Evolutionary conservation across 2,113 vertebrate species (phyloP).

Genomic region (Lophochroa leadbeateri): DNA sequence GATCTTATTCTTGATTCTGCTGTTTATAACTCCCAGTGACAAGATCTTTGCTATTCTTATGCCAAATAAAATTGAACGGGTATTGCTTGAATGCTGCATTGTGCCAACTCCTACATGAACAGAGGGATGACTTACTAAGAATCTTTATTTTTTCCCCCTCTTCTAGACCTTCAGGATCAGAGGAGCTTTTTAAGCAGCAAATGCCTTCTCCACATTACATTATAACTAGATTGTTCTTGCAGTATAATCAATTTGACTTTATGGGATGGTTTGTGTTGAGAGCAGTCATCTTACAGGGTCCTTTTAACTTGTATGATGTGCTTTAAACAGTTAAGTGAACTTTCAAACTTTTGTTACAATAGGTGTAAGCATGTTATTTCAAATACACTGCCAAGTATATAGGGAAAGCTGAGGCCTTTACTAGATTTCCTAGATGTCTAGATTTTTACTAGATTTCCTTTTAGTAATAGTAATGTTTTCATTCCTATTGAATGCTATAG

Average conservation of each 20-base stretch:
- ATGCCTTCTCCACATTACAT: neutral
- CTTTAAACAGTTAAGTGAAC: neutral
- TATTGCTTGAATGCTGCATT: neutral
- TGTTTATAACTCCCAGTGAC: neutral
- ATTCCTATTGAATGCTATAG: neutral
- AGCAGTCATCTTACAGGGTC: neutral
- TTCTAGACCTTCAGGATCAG: neutral
- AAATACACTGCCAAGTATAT: neutral
- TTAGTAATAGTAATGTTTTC: neutral
- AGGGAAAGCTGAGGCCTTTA: neutral
- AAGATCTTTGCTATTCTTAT: neutral
- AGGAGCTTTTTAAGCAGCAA: neutral
- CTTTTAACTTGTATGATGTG: neutral
- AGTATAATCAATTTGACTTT: neutral
- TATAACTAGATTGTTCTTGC: neutral
- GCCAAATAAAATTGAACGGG: neutral
- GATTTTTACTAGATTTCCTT: neutral
- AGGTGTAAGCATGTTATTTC: neutral
- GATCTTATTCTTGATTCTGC: conserved; percentile 43
- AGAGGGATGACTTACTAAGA: neutral
- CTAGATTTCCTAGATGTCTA: neutral
- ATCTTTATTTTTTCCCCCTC: neutral
- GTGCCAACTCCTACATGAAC: neutral
- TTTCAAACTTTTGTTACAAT: neutral
- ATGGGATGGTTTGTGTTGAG: neutral